These are phyloP conservation scores for Sturmia bella DNA, from an alignment of 2,888 invertebrate species.

Conservation along the genomic window DNA sequence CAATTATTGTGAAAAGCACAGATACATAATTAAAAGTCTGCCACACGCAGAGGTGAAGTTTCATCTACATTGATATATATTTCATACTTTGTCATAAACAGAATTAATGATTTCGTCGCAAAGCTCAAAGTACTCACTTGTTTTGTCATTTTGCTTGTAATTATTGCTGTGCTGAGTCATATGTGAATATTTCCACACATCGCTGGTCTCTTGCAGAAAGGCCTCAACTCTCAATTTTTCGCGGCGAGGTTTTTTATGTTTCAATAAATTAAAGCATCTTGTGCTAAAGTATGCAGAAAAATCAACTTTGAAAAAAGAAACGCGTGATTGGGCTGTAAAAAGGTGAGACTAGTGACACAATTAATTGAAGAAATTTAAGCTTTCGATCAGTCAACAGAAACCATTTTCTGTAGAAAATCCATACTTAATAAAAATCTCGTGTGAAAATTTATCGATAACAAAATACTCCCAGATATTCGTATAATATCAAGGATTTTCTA, in stretches of 20 bases:
- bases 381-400: not conserved
- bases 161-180: slow-evolving; percentile 43
- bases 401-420: not conserved
- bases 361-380: no score
- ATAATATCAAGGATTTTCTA: no score
- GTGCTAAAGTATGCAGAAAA: no score
- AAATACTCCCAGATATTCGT: no score
- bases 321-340: no score
- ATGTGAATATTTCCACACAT: not conserved
- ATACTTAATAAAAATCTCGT: not conserved
- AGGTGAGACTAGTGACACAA: no score
- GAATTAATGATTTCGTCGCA: slow-evolving; percentile 61
- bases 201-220: not conserved
- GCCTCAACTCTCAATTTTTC: no score
- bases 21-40: slow-evolving; percentile 59
- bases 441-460: not conserved
- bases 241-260: no score
- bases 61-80: not conserved
- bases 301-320: no score
- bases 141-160: slow-evolving; percentile 65
- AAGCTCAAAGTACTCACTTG: slow-evolving; percentile 58
- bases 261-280: no score
- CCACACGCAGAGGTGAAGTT: not conserved
- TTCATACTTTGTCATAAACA: slow-evolving; percentile 60
- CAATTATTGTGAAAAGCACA: slow-evolving; percentile 42